Percentiles rank a stretch among this genome's conserved stretches.
These are phyloP conservation scores for Pachymerium ferrugineum DNA, from an alignment of 2,888 invertebrate genomes.

Conservation along the genomic window DNA sequence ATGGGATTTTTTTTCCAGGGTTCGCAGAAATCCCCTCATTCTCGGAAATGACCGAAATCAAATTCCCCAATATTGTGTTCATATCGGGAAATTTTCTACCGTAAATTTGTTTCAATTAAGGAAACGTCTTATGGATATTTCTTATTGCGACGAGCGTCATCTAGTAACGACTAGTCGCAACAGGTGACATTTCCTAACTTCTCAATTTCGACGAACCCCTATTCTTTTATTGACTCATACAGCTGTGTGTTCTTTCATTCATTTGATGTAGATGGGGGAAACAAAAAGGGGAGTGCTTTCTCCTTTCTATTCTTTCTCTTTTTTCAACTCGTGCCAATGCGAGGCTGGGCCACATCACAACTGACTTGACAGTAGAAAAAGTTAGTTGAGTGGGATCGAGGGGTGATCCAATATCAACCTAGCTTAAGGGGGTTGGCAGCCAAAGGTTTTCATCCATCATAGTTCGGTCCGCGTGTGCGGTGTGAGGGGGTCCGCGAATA, in stretches of 20 bases:
- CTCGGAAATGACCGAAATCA: neutral
- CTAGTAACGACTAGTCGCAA: neutral
- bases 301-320: neutral
- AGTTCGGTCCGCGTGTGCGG: conserved; percentile 31
- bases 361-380: neutral
- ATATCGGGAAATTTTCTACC: too few species aligned
- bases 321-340: neutral
- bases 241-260: neutral
- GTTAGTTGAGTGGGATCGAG: conserved; percentile 17
- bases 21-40: conserved; percentile 8
- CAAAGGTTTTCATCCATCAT: conserved; percentile 29
- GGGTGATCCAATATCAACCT: conserved; percentile 28
- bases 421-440: conserved; percentile 18
- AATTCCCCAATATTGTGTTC: neutral
- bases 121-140: too few species aligned
- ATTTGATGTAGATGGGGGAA: neutral
- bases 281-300: neutral
- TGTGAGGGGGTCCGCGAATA: conserved; percentile 1
- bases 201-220: neutral
- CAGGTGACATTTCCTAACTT: conserved; percentile 15
- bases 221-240: too few species aligned
- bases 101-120: too few species aligned
- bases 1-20: neutral
- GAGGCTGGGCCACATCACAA: neutral
- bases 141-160: neutral